Base-by-base conservation (phyloP, 2,113 vertebrate species). In the Peromyscus maniculatus region DNA sequence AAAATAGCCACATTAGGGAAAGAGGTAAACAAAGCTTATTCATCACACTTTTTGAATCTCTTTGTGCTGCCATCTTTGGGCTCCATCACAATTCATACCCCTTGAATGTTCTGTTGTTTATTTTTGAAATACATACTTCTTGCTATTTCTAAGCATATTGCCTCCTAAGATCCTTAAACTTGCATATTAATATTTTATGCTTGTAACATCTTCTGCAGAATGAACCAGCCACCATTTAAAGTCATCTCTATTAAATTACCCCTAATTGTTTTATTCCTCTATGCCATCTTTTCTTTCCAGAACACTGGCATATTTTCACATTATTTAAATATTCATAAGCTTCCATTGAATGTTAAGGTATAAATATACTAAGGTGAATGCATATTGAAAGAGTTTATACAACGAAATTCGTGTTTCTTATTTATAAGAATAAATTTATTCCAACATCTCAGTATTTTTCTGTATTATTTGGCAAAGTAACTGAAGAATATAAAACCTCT, bases 251-350 rank as follows among this genome's bases (percentile, higher is more conserved):
- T 59, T 77, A 82, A 91, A 77, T 62, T 83, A 26, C 36, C 2
- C 10, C 39, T 96, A 79, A 91, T 93, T 93, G 36, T 31, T 33
- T 33, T 33, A 9, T 71, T 57, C 62, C 2, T 43, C 3, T 83
- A 9, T 39, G 28, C 4, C n/a, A 74, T 87, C 12, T 62, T 90
- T 96, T 89, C 59, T 26, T 96, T 1, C 6, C 28, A 89, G 49
- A 57, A 71, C 19, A 57, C 22, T 91, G 62, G 12, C 21, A 66
- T 72, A 66, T 5, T 92, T 62, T 33, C 31, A 94, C 52, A 22
- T 69, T 46, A 67, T 71, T 91, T 87, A 92, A 94, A 67, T 87
- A 83, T 95, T 72, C 43, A 43, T 80, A 79, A 15, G n/a, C 33
- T 57, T 17, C 64, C 77, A 7, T 64, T 83, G 43, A 93, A 57